Conservation (phyloP, 2,888 invertebrate species). For the Cheilosia vulpina region DNA sequence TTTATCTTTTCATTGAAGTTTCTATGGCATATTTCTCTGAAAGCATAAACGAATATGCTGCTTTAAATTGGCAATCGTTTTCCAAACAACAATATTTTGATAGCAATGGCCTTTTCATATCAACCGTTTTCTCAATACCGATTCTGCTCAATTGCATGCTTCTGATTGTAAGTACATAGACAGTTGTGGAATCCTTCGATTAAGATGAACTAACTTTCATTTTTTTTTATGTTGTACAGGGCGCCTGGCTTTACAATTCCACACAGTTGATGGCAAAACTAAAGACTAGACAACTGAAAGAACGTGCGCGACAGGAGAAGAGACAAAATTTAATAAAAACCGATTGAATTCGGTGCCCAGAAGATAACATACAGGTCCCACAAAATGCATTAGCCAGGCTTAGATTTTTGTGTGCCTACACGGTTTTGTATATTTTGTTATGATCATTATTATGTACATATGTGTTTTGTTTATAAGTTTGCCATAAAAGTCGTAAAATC, state of each 20-base stretch:
- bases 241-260: slow-evolving; percentile 95
- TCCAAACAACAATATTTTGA: slow-evolving; percentile 97
- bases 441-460: slow-evolving; percentile 6
- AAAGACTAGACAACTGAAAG: slow-evolving; percentile 91
- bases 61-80: slow-evolving; percentile 93
- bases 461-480: slow-evolving; percentile 44
- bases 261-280: slow-evolving; percentile 94
- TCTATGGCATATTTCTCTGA: slow-evolving; percentile 95
- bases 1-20: slow-evolving; percentile 85
- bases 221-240: slow-evolving; percentile 85
- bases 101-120: slow-evolving; percentile 96
- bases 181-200: neutral
- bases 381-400: slow-evolving; percentile 3
- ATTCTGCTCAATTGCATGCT: slow-evolving; percentile 96
- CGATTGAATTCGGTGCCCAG: slow-evolving; percentile 16
- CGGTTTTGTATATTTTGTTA: slow-evolving; percentile 30
- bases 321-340: slow-evolving; percentile 44
- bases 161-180: slow-evolving; percentile 92
- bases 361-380: neutral
- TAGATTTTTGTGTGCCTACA: slow-evolving; percentile 5
- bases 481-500: slow-evolving; percentile 43
- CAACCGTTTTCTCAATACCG: slow-evolving; percentile 96
- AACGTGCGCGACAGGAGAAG: slow-evolving; percentile 86
- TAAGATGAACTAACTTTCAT: neutral
- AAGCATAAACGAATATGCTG: slow-evolving; percentile 94